Evolutionary conservation across 2,113 vertebrate species (phyloP).

Genomic region (Myrmecobius fasciatus): DNA sequence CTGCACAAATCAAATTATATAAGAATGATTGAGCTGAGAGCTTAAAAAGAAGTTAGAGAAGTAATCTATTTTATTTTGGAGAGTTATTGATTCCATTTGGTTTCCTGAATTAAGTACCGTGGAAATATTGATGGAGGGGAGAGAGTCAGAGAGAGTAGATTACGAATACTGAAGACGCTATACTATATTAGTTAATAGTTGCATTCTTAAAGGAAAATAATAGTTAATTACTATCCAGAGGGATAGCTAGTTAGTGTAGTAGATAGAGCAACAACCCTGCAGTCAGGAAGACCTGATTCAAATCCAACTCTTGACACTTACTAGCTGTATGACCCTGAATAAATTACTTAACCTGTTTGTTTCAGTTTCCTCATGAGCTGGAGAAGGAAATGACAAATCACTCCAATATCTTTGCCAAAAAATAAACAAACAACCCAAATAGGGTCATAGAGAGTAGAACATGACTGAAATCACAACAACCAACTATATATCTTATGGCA

Average conservation of each 20-base stretch:
- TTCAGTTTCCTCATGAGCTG: background rate
- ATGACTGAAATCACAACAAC: background rate
- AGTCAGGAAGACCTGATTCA: background rate
- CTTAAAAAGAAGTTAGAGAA: background rate
- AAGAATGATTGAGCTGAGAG: background rate
- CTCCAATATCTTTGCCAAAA: background rate
- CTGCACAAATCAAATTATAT: background rate
- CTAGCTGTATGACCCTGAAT: background rate
- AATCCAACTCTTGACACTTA: background rate
- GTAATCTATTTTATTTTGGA: background rate
- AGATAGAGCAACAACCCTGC: background rate
- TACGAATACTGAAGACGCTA: background rate
- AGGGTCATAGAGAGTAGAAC: background rate
- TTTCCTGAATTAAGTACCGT: background rate
- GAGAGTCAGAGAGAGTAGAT: background rate
- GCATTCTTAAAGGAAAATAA: background rate
- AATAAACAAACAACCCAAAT: background rate
- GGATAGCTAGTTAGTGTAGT: background rate
- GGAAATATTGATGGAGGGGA: background rate
- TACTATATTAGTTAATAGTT: background rate
- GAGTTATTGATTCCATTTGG: background rate
- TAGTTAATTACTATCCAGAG: background rate
- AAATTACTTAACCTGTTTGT: background rate
- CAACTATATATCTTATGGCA: background rate
- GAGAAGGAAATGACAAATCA: background rate